These are phyloP conservation scores for Tringa solitaria DNA, from an alignment of 2,113 vertebrate genomes.

Conservation along the genomic window DNA sequence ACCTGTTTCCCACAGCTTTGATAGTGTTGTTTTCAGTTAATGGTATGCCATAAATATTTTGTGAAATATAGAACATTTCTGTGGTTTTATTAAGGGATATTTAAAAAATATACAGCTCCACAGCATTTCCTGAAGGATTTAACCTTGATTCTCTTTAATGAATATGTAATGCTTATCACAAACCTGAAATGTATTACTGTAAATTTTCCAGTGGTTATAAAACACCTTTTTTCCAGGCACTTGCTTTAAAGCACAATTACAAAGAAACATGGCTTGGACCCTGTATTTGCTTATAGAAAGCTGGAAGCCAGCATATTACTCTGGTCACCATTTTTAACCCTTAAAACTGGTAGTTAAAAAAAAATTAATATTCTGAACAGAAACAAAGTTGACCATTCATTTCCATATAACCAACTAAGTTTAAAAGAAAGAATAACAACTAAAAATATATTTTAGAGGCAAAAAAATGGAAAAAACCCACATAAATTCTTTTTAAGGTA, in stretches of 20 bases:
- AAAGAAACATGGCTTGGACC: neutral
- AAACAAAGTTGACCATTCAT: neutral
- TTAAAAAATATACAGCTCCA: neutral
- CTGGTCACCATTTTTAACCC: neutral
- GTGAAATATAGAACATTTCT: neutral
- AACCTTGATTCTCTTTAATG: neutral
- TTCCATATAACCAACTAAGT: neutral
- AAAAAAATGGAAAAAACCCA: neutral
- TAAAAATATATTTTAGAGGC: neutral
- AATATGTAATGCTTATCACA: constrained; percentile 3
- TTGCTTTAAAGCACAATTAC: neutral
- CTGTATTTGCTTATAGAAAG: neutral
- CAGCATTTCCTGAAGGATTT: constrained; percentile 46
- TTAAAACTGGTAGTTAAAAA: neutral
- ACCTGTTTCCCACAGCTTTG: constrained; percentile 4
- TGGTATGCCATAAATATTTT: constrained; percentile 30
- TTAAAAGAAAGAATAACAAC: neutral
- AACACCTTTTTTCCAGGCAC: constrained; percentile 12
- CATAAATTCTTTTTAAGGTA: neutral
- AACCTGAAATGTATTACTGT: neutral
- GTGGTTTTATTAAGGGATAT: neutral
- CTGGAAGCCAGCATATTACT: neutral
- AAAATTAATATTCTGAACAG: neutral
- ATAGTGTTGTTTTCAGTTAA: constrained; percentile 31
- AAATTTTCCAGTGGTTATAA: constrained; percentile 23